Base-by-base conservation (phyloP, 2,888 invertebrate genomes). In the Melikaiella ostensackeni region DNA sequence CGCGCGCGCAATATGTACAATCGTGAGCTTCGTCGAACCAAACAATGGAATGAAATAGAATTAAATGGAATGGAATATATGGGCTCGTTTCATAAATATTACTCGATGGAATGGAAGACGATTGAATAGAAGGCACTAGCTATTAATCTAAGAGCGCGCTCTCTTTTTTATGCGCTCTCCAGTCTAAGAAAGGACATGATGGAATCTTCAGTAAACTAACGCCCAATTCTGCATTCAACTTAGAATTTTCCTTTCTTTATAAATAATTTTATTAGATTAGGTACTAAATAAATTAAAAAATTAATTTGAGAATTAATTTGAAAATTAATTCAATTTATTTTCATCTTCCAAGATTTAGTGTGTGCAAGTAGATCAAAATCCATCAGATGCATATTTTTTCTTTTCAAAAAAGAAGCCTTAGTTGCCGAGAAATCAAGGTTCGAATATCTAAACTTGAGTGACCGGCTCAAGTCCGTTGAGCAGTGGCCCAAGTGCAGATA, bases 61-160 rank as follows among this genome's bases (percentile, higher is more conserved):
- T 70, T 70, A 42, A 27, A 75, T 62, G 73, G 66, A 77, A 70
- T 59, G 46, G 61, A 30, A 75, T 76, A 75, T 24, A 77, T 19
- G 35, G 62, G n/a, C 77, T 76, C 35, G 38, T 66, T 76, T 66
- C 38, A 80, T 75, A 76, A 75, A 78, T 74, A 80, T 77, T 75
- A 57, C 63, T 46, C 35, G 46, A 70, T 77, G 80, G 76, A 81
- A 80, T 78, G 80, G 76, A 81, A 80, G 78, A 77, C 78, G 76
- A 77, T 74, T 75, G 46, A 77, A 70, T 78, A 74, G 74, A 80
- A 79, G 64, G 75, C 75, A 79, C 61, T 77, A 66, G 30, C 55
- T 77, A 76, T 27, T 50, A 74, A 75, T 59, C 35, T 77, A 74
- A 73, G 30, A 27, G 27, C 30, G 46, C 33, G 38, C 16, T 42